phyloP scores from a whole-genome alignment of 2,113 vertebrate genomes.

The Rhynchomys soricoides region DNA sequence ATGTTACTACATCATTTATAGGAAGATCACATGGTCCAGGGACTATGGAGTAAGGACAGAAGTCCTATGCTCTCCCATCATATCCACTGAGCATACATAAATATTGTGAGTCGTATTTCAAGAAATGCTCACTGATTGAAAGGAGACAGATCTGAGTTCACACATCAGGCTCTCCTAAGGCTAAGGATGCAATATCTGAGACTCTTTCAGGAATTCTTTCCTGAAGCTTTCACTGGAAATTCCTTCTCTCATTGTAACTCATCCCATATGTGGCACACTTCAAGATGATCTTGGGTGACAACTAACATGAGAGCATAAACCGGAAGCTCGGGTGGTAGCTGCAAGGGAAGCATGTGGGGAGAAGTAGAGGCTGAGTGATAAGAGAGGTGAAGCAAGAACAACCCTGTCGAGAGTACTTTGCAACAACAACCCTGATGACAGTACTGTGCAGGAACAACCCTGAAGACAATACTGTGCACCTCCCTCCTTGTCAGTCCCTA shows the following conservation, averaged over 20 bases:
- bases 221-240: background rate
- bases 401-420: background rate
- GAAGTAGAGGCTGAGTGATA: background rate
- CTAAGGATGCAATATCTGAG: background rate
- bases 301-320: background rate
- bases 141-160: background rate
- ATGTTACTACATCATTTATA: background rate
- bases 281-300: background rate
- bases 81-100: background rate
- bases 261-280: background rate
- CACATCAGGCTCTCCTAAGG: background rate
- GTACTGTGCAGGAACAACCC: background rate
- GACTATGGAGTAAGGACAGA: background rate
- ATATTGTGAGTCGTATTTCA: background rate
- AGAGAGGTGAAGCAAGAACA: background rate
- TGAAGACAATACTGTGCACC: fast-evolving
- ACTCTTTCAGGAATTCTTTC: background rate
- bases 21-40: background rate
- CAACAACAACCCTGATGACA: no score
- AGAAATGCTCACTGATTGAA: background rate
- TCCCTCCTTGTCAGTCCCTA: background rate
- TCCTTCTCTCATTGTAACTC: background rate
- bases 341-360: background rate
- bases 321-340: no score
- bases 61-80: background rate